These are phyloP conservation scores for Cheilinus undulatus DNA, from an alignment of 2,113 vertebrate species.

Conservation along the genomic window DNA sequence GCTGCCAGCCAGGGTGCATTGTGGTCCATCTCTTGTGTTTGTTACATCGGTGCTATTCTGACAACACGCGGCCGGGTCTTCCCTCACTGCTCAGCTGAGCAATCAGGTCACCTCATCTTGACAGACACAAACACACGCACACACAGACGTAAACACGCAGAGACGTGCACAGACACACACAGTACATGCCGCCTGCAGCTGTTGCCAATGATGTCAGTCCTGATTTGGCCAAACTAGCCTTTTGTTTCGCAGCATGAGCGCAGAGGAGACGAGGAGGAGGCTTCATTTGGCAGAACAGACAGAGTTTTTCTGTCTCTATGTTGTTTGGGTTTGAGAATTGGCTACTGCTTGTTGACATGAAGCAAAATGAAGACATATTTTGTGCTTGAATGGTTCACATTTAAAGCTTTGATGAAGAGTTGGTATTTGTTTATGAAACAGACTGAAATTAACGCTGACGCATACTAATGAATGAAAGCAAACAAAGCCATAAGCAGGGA, in stretches of 20 bases:
- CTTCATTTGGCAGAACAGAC: slow-evolving; percentile 50
- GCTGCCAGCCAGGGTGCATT: slow-evolving; percentile 55
- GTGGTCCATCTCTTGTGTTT: slow-evolving; percentile 64
- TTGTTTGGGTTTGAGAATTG: slow-evolving; percentile 50
- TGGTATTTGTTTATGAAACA: no score
- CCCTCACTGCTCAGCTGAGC: slow-evolving; percentile 84
- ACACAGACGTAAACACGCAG: slow-evolving; percentile 51
- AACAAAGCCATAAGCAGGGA: no score
- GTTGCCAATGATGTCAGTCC: slow-evolving; percentile 82
- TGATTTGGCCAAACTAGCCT: slow-evolving; percentile 76
- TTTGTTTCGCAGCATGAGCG: slow-evolving; percentile 74
- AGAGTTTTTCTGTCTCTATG: slow-evolving; percentile 38
- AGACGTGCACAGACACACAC: slow-evolving; percentile 25
- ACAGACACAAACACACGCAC: slow-evolving; percentile 69
- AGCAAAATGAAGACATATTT: slow-evolving; percentile 13
- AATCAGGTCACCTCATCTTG: slow-evolving; percentile 84
- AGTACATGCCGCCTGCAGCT: slow-evolving; percentile 79
- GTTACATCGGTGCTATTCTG: slow-evolving; percentile 64
- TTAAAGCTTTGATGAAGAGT: no score
- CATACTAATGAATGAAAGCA: no score
- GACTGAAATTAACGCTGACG: no score
- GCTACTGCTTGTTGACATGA: slow-evolving; percentile 41
- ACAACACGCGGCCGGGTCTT: slow-evolving; percentile 76
- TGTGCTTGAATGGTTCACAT: neutral
- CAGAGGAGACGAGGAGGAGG: slow-evolving; percentile 55